These are phyloP conservation scores for Apamea sordens DNA, from an alignment of 2,888 invertebrate genomes.

Conservation along the genomic window DNA sequence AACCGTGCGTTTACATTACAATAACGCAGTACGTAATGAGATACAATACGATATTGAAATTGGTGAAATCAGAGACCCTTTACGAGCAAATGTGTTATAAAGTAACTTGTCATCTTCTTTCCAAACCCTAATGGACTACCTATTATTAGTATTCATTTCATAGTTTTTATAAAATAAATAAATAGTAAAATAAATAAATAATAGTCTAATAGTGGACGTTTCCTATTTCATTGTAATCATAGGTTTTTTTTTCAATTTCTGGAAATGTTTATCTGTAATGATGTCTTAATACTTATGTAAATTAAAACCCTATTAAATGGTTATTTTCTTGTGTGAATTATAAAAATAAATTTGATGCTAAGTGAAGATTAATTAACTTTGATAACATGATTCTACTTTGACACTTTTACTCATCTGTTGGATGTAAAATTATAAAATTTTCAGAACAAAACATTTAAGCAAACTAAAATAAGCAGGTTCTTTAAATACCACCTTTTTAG, in stretches of 20 bases:
- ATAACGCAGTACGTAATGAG: too few relatives aligned
- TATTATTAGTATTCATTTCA: conserved; percentile 19
- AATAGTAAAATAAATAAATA: not conserved
- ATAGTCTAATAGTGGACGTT: not conserved
- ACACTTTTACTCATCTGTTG: too few relatives aligned
- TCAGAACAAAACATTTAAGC: too few relatives aligned
- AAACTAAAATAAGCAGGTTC: too few relatives aligned
- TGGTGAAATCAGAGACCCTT: too few relatives aligned
- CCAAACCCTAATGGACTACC: not conserved
- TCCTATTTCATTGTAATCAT: not conserved
- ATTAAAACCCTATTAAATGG: conserved; percentile 48
- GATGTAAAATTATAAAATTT: too few relatives aligned
- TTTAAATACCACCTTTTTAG: too few relatives aligned
- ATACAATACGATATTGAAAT: too few relatives aligned
- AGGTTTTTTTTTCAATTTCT: conserved; percentile 20
- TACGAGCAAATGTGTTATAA: too few relatives aligned
- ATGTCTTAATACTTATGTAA: conserved; percentile 13
- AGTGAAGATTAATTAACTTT: conserved; percentile 11
- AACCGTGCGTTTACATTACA: too few relatives aligned
- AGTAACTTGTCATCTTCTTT: not conserved
- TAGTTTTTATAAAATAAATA: not conserved
- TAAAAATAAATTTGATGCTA: conserved; percentile 7
- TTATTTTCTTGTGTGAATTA: not conserved
- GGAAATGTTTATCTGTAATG: not conserved
- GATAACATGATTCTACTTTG: not conserved